phyloP scores from a whole-genome alignment of 2,888 invertebrate species.

The Phragmatobia fuliginosa region DNA sequence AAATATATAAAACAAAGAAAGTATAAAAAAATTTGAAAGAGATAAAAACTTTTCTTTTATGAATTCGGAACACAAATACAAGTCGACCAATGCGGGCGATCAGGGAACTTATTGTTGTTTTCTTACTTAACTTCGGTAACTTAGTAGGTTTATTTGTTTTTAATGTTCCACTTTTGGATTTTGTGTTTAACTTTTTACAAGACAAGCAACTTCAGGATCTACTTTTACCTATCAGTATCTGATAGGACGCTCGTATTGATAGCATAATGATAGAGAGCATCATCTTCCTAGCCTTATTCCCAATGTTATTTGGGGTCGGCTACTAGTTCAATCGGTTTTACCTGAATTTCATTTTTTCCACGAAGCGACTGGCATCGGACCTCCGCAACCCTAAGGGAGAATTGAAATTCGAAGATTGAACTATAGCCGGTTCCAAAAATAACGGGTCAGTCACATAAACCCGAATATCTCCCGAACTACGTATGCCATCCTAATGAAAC shows the following conservation, averaged over 20 bases:
- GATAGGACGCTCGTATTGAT: no score
- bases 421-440: no score
- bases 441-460: no score
- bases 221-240: not conserved
- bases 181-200: not conserved
- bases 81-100: conserved; percentile 34
- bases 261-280: not conserved
- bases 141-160: conserved; percentile 25
- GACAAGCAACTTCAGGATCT: not conserved
- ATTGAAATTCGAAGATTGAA: no score
- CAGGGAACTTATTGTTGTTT: conserved; percentile 39
- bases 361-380: no score
- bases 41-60: conserved; percentile 33
- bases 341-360: no score
- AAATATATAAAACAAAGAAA: not conserved
- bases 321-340: no score
- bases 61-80: conserved; percentile 22
- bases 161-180: not conserved
- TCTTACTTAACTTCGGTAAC: conserved; percentile 33
- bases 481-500: no score
- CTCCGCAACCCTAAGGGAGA: no score
- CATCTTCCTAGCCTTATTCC: no score
- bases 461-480: no score
- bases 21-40: not conserved
- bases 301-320: no score